These are phyloP conservation scores for Lydus trimaculatus DNA, from an alignment of 2,888 invertebrate genomes.

Conservation along the genomic window DNA sequence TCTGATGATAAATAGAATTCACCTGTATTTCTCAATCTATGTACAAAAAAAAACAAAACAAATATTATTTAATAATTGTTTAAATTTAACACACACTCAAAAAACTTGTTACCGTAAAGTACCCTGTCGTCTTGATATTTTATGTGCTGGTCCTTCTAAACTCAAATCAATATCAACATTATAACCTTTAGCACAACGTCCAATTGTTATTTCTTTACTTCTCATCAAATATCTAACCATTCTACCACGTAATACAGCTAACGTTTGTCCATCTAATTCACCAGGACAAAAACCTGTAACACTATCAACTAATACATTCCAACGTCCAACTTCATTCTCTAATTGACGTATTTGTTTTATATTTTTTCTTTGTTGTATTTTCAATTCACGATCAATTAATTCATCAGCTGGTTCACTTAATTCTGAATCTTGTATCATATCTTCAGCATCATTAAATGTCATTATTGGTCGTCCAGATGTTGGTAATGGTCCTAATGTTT, in stretches of 20 bases:
- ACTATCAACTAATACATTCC: constrained; percentile 93
- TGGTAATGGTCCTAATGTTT: constrained; percentile 67
- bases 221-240: constrained; percentile 94
- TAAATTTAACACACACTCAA: not conserved
- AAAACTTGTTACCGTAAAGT: constrained; percentile 72
- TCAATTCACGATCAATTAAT: constrained; percentile 77
- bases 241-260: constrained; percentile 90
- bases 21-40: constrained; percentile 84
- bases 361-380: constrained; percentile 70
- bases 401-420: constrained; percentile 84
- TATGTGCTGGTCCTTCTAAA: constrained; percentile 93
- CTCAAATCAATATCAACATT: constrained; percentile 92
- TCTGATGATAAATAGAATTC: constrained; percentile 96
- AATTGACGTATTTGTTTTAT: constrained; percentile 79
- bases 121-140: constrained; percentile 92
- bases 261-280: constrained; percentile 92
- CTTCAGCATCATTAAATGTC: constrained; percentile 92
- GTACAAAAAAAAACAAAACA: constrained; percentile 14
- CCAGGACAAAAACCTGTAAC: constrained; percentile 83
- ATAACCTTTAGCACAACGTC: constrained; percentile 87
- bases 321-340: constrained; percentile 85
- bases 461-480: constrained; percentile 61
- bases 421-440: constrained; percentile 84
- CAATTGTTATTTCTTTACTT: constrained; percentile 93
- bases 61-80: too few relatives aligned